Evolutionary conservation across 1,140 invertebrate species (phyloP).

Genomic region (Chymomyza costata): DNA sequence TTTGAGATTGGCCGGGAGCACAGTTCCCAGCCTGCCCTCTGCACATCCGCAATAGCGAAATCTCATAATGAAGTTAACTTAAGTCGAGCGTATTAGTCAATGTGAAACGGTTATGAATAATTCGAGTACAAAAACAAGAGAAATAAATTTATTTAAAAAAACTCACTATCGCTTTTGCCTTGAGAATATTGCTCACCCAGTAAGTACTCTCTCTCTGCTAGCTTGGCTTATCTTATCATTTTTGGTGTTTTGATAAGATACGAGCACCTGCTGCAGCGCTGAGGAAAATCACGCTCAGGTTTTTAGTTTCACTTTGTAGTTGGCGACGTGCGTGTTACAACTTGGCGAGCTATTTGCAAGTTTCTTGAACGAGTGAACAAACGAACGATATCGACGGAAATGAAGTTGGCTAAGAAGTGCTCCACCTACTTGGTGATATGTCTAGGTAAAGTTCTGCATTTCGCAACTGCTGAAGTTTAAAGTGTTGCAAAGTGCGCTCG

Average conservation of each 20-base stretch:
- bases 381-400: conserved; percentile 43
- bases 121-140: conserved; percentile 61
- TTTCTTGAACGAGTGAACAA: conserved; percentile 27
- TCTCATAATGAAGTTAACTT: conserved; percentile 46
- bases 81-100: conserved; percentile 59
- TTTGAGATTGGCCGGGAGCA: conserved; percentile 37
- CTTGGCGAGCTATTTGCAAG: conserved; percentile 30
- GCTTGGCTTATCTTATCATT: conserved; percentile 40
- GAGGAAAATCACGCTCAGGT: conserved; percentile 36
- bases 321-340: conserved; percentile 44
- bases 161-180: background rate
- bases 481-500: too few species aligned
- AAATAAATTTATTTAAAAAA: conserved; percentile 28
- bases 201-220: background rate
- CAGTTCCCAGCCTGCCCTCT: conserved; percentile 14
- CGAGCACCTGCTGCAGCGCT: conserved; percentile 38
- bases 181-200: conserved; percentile 15
- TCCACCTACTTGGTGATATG: conserved; percentile 71
- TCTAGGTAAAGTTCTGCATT: conserved; percentile 60
- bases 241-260: conserved; percentile 42
- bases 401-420: conserved; percentile 64
- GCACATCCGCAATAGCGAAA: too few species aligned
- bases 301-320: conserved; percentile 61
- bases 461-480: conserved; percentile 14
- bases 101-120: conserved; percentile 55